phyloP scores from a whole-genome alignment of 2,888 invertebrate species.

The Caenorhabditis japonica region DNA sequence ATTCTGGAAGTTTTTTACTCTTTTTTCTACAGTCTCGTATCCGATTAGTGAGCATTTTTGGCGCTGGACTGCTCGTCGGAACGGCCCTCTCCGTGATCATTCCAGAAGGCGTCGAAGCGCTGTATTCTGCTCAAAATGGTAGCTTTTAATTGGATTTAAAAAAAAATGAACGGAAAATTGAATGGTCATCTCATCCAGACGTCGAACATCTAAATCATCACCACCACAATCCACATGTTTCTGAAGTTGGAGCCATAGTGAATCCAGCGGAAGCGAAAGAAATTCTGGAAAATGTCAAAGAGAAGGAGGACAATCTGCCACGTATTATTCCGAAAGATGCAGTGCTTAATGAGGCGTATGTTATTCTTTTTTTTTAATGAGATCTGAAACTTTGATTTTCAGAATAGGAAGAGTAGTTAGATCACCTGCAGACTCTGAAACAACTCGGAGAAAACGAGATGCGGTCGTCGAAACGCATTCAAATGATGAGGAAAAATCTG shows the following conservation, averaged over 20 bases:
- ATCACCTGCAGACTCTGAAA: conserved; percentile 1
- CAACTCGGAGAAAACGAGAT: conserved; percentile 16
- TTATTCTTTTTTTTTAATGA: background rate
- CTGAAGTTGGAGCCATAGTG: conserved; percentile 27
- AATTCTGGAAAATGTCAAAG: conserved; percentile 57
- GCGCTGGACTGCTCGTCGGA: conserved; percentile 95
- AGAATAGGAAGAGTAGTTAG: conserved; percentile 47
- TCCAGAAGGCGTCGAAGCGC: conserved; percentile 91
- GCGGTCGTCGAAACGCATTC: conserved; percentile 40
- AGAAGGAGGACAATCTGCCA: conserved; percentile 52
- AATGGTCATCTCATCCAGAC: too few relatives aligned
- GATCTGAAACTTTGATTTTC: conserved; percentile 11
- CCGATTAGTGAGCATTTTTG: conserved; percentile 92
- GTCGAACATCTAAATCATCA: too few relatives aligned
- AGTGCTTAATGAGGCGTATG: conserved; percentile 63
- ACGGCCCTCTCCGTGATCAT: conserved; percentile 97
- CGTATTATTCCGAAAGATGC: conserved; percentile 66
- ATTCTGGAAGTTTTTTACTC: background rate
- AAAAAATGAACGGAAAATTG: background rate
- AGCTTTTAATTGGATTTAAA: conserved; percentile 7
- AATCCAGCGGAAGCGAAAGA: conserved; percentile 60
- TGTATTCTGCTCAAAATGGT: conserved; percentile 71
- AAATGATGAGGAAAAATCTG: conserved; percentile 20
- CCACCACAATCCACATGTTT: conserved; percentile 16
- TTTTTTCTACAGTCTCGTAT: conserved; percentile 87